Percentiles rank a stretch among this genome's conserved stretches.
Evolutionary conservation across 2,113 vertebrate genomes (phyloP).

Genomic region (Felis chaus): DNA sequence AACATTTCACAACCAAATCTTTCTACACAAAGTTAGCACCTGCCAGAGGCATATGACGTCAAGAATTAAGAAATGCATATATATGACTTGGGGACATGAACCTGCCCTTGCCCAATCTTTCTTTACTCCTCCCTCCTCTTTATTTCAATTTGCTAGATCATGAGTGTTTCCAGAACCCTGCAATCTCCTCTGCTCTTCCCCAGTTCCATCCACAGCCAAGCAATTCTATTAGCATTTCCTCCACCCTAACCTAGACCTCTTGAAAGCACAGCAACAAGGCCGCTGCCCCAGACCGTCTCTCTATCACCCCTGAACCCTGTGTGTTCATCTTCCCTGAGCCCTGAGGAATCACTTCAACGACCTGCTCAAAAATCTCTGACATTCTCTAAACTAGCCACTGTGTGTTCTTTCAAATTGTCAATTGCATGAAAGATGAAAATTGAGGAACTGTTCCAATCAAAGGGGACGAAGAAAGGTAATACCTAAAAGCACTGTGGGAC

Average conservation of each 20-base stretch:
- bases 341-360: background rate
- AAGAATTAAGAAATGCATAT: background rate
- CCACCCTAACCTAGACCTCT: background rate
- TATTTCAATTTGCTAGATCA: background rate
- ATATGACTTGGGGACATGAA: background rate
- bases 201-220: background rate
- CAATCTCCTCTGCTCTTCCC: background rate
- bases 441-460: background rate
- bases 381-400: background rate
- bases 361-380: background rate
- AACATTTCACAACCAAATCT: background rate
- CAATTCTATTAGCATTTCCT: background rate
- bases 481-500: background rate
- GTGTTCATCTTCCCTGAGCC: background rate
- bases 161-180: background rate
- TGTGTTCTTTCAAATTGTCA: background rate
- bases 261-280: background rate
- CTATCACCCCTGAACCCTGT: background rate
- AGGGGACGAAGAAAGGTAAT: background rate
- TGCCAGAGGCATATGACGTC: background rate
- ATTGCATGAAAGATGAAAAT: background rate
- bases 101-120: background rate
- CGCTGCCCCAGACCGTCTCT: background rate
- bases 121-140: background rate
- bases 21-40: background rate